Evolutionary conservation across 2,797 vertebrate genomes (phyloP), one percentile per base, ranked within the genome.

Genomic region (Eidolon dupreanum): DNA sequence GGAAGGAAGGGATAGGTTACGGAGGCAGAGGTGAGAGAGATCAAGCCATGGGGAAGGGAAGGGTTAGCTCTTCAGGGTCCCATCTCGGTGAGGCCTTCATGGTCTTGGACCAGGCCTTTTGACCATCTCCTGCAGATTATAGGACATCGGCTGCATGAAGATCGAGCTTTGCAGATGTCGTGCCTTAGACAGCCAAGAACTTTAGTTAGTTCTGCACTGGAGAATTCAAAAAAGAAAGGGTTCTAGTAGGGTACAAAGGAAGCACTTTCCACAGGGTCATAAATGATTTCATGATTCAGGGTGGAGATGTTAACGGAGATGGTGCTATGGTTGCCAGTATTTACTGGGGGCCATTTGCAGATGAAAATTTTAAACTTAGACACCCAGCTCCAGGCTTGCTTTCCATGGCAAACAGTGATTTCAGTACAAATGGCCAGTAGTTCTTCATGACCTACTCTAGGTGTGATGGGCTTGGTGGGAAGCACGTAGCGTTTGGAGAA

Each of bases 251-350:
- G 84, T 99, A 98, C 98, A 99, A 99, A 98, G 99, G 99, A 75
- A 99, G 99, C 98, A 99, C 99, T 7, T 99, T 99, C 98, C 99
- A 99, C 98, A 99, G 99, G 98, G 99, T 99, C 61, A 99, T 99
- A 97, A 99, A 99, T 98, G 99, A 99, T 98, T 99, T 99, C 97
- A 99, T 99, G 99, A 99, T 99, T 97, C 99, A 99, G 98, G 99
- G 99, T 97, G 99, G 99, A 13, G 99, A 99, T 98, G 99, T 99
- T 84, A 99, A 99, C 55, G 99, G 77, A 55, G 36, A 28, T 41
- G 24, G 55, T 79, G 41, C 38, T 31, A 36, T 36, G 49, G 26
- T 43, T 28, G 26, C 38, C 38, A 81, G 55, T 43, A 61, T 43
- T 43, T 19, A 59, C 55, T 41, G 55, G 55, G 36, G 5, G 10